Percentiles rank a stretch among this genome's conserved stretches.
Evolutionary conservation across 2,113 vertebrate genomes (phyloP).

Genomic region (Ellobius talpinus): DNA sequence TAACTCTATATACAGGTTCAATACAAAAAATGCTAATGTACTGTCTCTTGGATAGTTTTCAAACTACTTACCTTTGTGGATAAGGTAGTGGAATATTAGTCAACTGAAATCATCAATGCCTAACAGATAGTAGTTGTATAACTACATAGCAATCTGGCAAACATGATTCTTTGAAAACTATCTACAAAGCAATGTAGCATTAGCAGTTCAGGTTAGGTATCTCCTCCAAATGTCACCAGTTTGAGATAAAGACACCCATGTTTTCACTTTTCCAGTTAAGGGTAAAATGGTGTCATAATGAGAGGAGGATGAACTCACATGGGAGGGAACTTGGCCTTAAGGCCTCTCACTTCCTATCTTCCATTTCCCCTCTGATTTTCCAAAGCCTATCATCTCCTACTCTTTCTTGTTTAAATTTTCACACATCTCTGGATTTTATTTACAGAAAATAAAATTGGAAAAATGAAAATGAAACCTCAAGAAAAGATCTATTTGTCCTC

Average conservation of each 20-base stretch:
- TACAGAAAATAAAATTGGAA: neutral
- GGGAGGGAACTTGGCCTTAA: neutral
- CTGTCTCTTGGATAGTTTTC: neutral
- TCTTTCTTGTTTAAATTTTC: neutral
- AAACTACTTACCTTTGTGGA: neutral
- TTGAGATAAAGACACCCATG: neutral
- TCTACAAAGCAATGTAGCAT: neutral
- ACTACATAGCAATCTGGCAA: neutral
- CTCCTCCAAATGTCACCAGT: neutral
- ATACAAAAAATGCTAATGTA: neutral
- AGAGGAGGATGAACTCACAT: neutral
- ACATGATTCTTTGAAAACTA: neutral
- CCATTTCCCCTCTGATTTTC: neutral
- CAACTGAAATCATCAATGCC: neutral
- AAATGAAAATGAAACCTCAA: conserved; percentile 16
- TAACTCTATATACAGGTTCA: neutral
- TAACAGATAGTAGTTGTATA: conserved; percentile 9
- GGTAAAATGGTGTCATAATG: neutral
- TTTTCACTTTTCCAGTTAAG: conserved; percentile 17
- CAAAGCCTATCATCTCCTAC: neutral
- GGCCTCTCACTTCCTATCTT: neutral
- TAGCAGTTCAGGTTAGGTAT: neutral
- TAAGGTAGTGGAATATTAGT: neutral
- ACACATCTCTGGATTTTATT: neutral
- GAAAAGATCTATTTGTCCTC: neutral